Evolutionary conservation across 2,888 invertebrate genomes (phyloP).

Genomic region (Hypena proboscidalis): DNA sequence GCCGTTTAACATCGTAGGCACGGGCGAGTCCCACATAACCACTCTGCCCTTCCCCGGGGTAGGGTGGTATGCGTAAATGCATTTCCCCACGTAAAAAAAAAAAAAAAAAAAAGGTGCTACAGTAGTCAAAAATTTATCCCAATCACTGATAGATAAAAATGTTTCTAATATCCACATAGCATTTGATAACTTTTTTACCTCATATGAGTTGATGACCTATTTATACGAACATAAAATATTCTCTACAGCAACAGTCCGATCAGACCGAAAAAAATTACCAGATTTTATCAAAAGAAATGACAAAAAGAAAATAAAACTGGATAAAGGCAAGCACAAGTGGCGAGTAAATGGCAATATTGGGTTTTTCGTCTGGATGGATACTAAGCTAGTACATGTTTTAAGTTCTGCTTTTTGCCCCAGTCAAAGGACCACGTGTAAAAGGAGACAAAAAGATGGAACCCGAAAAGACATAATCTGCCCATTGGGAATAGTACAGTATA

Average conservation of each 20-base stretch:
- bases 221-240: slow-evolving; percentile 17
- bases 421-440: slow-evolving; percentile 5
- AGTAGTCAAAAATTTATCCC: slow-evolving; percentile 15
- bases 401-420: slow-evolving; percentile 19
- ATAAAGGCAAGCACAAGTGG: slow-evolving; percentile 25
- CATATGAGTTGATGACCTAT: slow-evolving; percentile 2
- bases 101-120: too few relatives aligned
- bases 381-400: slow-evolving; percentile 16
- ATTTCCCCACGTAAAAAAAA: too few relatives aligned
- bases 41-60: too few relatives aligned
- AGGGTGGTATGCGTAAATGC: too few relatives aligned
- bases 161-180: slow-evolving; percentile 12
- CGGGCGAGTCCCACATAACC: too few relatives aligned
- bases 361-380: slow-evolving; percentile 24
- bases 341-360: slow-evolving; percentile 17
- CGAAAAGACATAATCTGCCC: slow-evolving; percentile 16
- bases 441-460: slow-evolving; percentile 16
- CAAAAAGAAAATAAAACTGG: slow-evolving; percentile 19
- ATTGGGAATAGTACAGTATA: slow-evolving; percentile 19
- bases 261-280: slow-evolving; percentile 3
- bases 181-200: slow-evolving; percentile 16
- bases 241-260: slow-evolving; percentile 18
- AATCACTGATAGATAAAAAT: slow-evolving; percentile 6
- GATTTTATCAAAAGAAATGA: slow-evolving; percentile 18
- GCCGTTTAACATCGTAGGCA: too few relatives aligned